These are phyloP conservation scores for Chinchilla lanigera DNA, from an alignment of 2,113 vertebrate genomes.

Conservation along the genomic window DNA sequence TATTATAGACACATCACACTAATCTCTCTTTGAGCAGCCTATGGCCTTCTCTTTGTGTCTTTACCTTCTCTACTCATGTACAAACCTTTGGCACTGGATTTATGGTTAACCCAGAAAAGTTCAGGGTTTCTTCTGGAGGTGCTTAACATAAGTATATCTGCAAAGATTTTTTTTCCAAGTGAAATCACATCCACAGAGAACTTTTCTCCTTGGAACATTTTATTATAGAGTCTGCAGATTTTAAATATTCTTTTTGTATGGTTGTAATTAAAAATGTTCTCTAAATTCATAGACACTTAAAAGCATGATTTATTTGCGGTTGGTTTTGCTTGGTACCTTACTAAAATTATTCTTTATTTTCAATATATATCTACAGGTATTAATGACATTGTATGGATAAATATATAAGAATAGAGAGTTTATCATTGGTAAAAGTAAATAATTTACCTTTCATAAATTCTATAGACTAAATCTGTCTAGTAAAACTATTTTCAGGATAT, in stretches of 20 bases:
- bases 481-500: not conserved
- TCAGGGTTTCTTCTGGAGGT: not conserved
- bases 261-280: not conserved
- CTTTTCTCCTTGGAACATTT: not conserved
- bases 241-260: not conserved
- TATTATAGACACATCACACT: too few relatives aligned
- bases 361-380: not conserved
- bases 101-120: not conserved
- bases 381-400: not conserved
- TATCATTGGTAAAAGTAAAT: not conserved
- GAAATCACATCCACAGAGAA: not conserved
- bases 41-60: not conserved
- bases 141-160: not conserved
- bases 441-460: not conserved
- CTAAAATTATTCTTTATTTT: not conserved
- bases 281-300: not conserved
- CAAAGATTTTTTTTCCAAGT: not conserved
- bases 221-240: not conserved
- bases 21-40: not conserved
- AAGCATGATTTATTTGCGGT: not conserved
- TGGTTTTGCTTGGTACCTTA: not conserved
- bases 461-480: not conserved
- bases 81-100: not conserved
- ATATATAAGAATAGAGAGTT: not conserved
- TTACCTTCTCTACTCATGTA: not conserved